These are phyloP conservation scores for Eleginops maclovinus DNA, from an alignment of 2,113 vertebrate genomes.

Conservation along the genomic window DNA sequence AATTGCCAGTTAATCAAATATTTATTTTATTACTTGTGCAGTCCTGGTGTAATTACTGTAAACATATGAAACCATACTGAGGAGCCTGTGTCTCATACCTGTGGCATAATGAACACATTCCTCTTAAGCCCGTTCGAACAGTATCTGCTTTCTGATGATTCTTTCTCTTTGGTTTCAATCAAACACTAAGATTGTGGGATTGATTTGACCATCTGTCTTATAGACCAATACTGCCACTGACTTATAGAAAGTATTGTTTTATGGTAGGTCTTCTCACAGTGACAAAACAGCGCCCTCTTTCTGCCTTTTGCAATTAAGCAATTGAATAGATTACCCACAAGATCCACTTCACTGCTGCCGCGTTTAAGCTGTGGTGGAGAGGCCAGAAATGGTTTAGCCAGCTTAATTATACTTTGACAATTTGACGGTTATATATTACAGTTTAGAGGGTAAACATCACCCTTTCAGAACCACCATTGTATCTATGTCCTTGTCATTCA, in stretches of 20 bases:
- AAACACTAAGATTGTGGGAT: not conserved
- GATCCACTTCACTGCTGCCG: too few species aligned
- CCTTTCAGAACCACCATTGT: conserved; percentile 42
- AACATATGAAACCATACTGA: not conserved
- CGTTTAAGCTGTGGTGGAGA: not conserved
- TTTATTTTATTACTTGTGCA: not conserved
- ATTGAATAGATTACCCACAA: conserved; percentile 1
- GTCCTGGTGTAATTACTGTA: not conserved
- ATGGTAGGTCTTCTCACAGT: not conserved
- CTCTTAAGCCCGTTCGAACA: too few species aligned
- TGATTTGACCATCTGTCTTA: not conserved
- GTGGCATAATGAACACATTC: too few species aligned
- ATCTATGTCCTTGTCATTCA: conserved; percentile 26
- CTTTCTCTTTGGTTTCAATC: too few species aligned
- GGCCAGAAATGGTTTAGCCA: conserved; percentile 14
- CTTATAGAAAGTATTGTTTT: not conserved
- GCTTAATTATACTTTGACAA: conserved; percentile 25
- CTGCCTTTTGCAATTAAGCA: not conserved
- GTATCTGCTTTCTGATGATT: too few species aligned
- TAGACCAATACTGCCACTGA: not conserved
- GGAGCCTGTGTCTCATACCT: too few species aligned
- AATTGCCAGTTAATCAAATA: not conserved
- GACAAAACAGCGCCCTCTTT: conserved; percentile 9
- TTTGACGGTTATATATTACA: conserved; percentile 20
- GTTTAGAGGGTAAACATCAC: conserved; percentile 10